Evolutionary conservation across 1,140 invertebrate genomes (phyloP), one percentile per base, ranked within the genome.

Genomic region (Muscidifurax raptorellus): DNA sequence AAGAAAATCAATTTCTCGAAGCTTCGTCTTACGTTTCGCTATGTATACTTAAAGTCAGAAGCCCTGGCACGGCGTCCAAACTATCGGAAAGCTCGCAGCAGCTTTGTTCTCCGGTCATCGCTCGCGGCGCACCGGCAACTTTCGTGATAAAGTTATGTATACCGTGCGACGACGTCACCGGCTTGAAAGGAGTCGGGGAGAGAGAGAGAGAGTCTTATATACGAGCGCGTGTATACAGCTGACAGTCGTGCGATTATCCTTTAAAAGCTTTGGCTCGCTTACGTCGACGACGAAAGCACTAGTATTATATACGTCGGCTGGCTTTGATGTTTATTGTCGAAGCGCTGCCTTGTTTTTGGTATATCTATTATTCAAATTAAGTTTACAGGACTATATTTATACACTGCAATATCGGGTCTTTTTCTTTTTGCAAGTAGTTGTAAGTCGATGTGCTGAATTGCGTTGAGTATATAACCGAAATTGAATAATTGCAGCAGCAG

Each of bases 141-240:
- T 84, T 79, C 64, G 59, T 77, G 77, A 84, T 79, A 79, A 79
- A 84, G 76, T 84, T 84, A 78, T 82, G 30, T 52, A n/a, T n/a
- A 72, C 67, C 22, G 22, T 81, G 72, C 80, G 59, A 59, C 28
- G 30, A 10, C 52, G 69, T 81, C 52, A 59, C 18, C 52, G 18
- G 52, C 30, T 36, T 71, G 30, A 81, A 72, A 52, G 66, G 69
- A 59, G 52, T 32, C 22, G 5, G 2, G 15, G 47, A 18, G 22
- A 12, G 7, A 40, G 36, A 40, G 52, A 30, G 7, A 44, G 44
- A 32, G 25, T 22, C 25, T 59, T 27, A 18, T 32, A 10, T 82
- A 28, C 59, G 52, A 59, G 22, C 52, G 22, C 52, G 22, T 18
- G 18, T 74, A 22, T 22, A 77, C 32, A 77, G 0, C 18, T 52